phyloP scores from a whole-genome alignment of 2,797 vertebrate genomes.

The Sus cebifrons region DNA sequence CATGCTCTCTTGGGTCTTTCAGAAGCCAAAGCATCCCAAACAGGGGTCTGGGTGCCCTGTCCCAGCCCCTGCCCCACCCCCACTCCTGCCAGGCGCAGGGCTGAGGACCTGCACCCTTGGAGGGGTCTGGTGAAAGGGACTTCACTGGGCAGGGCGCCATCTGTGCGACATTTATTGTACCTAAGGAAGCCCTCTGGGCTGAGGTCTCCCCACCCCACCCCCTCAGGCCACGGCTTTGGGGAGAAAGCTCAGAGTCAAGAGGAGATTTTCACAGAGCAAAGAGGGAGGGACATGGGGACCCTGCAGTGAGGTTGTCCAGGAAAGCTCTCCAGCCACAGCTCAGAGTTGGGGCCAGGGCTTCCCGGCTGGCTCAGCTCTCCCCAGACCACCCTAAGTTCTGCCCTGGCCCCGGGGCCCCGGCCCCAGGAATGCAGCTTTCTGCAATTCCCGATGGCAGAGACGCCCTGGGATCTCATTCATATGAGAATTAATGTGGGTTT shows the following conservation, averaged over 20 bases:
- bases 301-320: neutral
- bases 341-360: neutral
- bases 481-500: neutral
- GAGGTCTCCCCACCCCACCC: neutral
- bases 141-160: accelerated
- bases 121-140: neutral
- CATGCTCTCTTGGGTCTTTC: neutral
- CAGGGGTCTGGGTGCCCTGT: neutral
- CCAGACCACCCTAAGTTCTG: neutral
- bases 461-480: neutral
- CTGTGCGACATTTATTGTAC: conserved; percentile 71
- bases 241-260: conserved; percentile 20
- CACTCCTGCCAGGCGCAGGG: neutral
- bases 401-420: neutral
- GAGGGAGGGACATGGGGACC: neutral
- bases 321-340: neutral
- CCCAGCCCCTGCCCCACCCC: no score
- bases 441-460: neutral
- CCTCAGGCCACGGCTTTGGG: neutral
- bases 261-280: neutral
- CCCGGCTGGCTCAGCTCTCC: neutral
- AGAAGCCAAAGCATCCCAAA: accelerated
- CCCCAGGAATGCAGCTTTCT: neutral
- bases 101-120: neutral
- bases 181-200: neutral